phyloP scores from a whole-genome alignment of 35 echinoderm and acorn worm genomes.

The Ptychodera flava region DNA sequence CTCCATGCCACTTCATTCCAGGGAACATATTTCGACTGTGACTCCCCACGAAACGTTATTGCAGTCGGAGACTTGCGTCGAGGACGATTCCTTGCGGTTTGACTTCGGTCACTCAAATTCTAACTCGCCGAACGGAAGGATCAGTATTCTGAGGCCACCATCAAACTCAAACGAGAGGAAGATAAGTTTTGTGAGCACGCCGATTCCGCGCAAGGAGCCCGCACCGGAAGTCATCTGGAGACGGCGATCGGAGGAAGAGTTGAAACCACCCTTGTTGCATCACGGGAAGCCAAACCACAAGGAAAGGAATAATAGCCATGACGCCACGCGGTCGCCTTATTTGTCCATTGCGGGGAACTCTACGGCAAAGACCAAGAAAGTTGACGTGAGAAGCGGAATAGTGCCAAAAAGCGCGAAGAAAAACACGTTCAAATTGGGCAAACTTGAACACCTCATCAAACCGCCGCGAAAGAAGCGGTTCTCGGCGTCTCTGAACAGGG shows the following conservation, averaged over 20 bases:
- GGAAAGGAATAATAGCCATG: conserved; percentile 4
- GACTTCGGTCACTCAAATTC: neutral
- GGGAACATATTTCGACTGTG: neutral
- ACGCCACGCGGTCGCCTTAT: conserved; percentile 2
- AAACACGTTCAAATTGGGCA: neutral
- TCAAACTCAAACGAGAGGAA: neutral
- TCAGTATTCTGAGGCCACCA: neutral
- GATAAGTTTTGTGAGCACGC: neutral
- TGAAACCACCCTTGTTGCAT: conserved; percentile 2
- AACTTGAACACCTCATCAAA: neutral
- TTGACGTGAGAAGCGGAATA: neutral
- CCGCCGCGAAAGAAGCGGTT: conserved; percentile 40
- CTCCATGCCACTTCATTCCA: too few species aligned
- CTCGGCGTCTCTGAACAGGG: conserved; percentile 55
- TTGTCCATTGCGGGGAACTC: neutral
- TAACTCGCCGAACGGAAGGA: neutral
- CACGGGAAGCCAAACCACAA: conserved; percentile 14
- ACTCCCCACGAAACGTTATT: neutral
- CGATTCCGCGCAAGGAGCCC: neutral
- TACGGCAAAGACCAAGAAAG: neutral
- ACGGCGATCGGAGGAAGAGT: neutral
- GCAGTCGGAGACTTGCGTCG: neutral
- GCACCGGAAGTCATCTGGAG: neutral
- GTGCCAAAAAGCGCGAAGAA: neutral
- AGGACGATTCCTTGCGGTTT: neutral